A percentile compares a stretch with the other conserved stretches of the same genome.
These are phyloP conservation scores for Campylorhamphus procurvoides DNA, from an alignment of 2,113 vertebrate species.

Conservation along the genomic window DNA sequence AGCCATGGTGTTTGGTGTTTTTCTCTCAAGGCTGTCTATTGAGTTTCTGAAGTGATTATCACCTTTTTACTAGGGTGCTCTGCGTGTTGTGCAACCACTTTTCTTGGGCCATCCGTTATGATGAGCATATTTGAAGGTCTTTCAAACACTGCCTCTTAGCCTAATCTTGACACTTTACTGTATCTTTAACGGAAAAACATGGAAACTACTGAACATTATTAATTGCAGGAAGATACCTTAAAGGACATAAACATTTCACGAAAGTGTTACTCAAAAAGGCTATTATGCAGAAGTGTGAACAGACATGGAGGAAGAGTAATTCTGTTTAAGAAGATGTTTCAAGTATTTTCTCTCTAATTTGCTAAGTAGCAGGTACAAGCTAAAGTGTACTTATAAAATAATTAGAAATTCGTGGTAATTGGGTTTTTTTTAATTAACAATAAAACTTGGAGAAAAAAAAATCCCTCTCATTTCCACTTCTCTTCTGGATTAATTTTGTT, in stretches of 20 bases:
- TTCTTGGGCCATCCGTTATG: not conserved
- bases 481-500: slow-evolving; percentile 70
- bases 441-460: slow-evolving; percentile 55
- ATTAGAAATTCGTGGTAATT: slow-evolving; percentile 73
- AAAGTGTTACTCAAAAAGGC: slow-evolving; percentile 37
- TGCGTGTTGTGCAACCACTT: not conserved
- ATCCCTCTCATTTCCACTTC: slow-evolving; percentile 19
- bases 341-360: slow-evolving; percentile 70
- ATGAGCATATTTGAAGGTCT: not conserved
- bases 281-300: slow-evolving; percentile 57
- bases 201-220: slow-evolving; percentile 19
- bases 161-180: not conserved
- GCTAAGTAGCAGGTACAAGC: slow-evolving; percentile 50
- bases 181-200: not conserved
- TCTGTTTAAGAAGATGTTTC: slow-evolving; percentile 69
- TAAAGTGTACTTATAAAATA: slow-evolving; percentile 68
- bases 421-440: slow-evolving; percentile 75
- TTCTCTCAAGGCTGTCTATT: not conserved
- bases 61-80: not conserved
- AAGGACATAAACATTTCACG: slow-evolving; percentile 52
- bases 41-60: not conserved
- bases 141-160: not conserved
- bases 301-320: slow-evolving; percentile 50
- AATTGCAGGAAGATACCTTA: slow-evolving; percentile 46
- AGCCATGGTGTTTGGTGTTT: not conserved